Percentiles rank a stretch among this genome's conserved stretches.
These are phyloP conservation scores for Arge pagana DNA, from an alignment of 2,888 invertebrate genomes.

Conservation along the genomic window DNA sequence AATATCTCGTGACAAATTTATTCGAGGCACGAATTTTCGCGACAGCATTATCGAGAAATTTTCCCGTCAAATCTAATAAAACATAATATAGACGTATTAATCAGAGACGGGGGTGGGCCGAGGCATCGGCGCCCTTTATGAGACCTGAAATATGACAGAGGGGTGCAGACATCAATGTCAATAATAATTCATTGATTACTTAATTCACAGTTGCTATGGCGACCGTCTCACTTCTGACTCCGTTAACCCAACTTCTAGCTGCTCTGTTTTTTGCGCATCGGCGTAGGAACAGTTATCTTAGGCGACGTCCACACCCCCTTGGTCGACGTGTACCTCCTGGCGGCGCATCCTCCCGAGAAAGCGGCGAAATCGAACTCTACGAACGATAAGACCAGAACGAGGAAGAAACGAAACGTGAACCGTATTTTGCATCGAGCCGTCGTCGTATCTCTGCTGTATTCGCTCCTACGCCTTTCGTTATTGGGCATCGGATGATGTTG, in stretches of 20 bases:
- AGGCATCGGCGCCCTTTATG: slow-evolving; percentile 22
- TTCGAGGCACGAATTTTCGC: slow-evolving; percentile 26
- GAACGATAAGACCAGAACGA: too few species aligned
- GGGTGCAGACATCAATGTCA: slow-evolving; percentile 56
- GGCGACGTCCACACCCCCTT: slow-evolving; percentile 37
- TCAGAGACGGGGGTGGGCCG: slow-evolving; percentile 41
- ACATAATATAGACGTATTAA: slow-evolving; percentile 49
- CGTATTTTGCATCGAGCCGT: too few species aligned
- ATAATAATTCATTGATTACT: slow-evolving; percentile 59
- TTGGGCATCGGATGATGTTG: too few species aligned
- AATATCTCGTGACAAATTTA: slow-evolving; percentile 26
- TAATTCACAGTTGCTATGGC: slow-evolving; percentile 56
- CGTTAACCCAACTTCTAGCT: slow-evolving; percentile 34
- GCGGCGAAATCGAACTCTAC: too few species aligned
- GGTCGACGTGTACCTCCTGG: neutral
- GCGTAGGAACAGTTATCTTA: slow-evolving; percentile 30
- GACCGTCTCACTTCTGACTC: slow-evolving; percentile 44
- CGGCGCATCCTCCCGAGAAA: too few species aligned
- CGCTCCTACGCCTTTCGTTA: too few species aligned
- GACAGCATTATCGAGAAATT: slow-evolving; percentile 24
- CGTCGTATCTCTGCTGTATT: too few species aligned
- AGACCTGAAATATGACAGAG: slow-evolving; percentile 29
- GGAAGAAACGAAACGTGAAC: too few species aligned
- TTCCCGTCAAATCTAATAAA: slow-evolving; percentile 40
- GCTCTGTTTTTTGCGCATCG: slow-evolving; percentile 54